Percentiles rank a stretch among this genome's conserved stretches.
phyloP scores from a whole-genome alignment of 2,797 vertebrate species.

The Neoniphon sammara region DNA sequence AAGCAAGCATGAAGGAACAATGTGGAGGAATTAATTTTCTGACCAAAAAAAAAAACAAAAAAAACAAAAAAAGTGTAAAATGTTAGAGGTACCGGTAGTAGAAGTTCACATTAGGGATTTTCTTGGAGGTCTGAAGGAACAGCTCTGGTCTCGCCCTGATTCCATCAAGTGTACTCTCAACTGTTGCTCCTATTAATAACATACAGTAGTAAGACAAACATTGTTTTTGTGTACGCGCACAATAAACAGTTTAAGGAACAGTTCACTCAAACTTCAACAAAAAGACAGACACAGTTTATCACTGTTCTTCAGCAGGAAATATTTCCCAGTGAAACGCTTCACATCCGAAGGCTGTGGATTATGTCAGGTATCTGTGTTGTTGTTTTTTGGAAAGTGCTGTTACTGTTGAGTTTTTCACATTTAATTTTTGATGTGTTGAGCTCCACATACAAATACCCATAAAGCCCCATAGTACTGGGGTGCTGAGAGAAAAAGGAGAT shows the following conservation, averaged over 20 bases:
- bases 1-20: neutral
- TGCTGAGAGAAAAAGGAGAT: no score
- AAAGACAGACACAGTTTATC: no score
- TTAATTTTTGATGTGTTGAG: no score
- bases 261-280: no score
- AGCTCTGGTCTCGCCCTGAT: conserved; percentile 84
- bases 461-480: no score
- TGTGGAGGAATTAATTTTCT: neutral
- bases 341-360: no score
- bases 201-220: conserved; percentile 14
- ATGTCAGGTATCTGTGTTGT: no score
- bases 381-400: no score
- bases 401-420: no score
- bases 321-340: no score
- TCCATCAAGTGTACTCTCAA: conserved; percentile 83
- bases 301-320: no score
- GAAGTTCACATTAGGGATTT: conserved; percentile 91
- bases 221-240: neutral
- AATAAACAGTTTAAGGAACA: neutral
- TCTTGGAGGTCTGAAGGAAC: conserved; percentile 82
- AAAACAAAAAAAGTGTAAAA: neutral
- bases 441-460: no score
- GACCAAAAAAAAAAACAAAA: neutral
- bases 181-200: conserved; percentile 85
- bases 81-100: conserved; percentile 88